Conservation (phyloP, 2,113 vertebrate species). For the Centrocercus urophasianus region DNA sequence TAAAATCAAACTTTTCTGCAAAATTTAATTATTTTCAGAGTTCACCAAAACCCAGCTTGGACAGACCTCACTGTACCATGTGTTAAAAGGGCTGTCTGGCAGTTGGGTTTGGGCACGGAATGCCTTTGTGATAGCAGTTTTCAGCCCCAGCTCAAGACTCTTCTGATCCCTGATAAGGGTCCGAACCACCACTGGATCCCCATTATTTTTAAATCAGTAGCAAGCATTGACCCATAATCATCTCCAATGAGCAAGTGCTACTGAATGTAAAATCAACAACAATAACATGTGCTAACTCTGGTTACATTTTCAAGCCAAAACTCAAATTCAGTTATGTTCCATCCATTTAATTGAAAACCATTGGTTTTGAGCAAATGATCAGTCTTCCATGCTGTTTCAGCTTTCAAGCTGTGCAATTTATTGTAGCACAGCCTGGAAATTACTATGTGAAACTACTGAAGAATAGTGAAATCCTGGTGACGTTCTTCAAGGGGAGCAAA, state of each 20-base stretch:
- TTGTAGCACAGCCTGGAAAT: constrained; percentile 37
- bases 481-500: not conserved
- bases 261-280: not conserved
- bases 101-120: not conserved
- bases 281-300: not conserved
- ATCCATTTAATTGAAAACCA: constrained; percentile 36
- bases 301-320: constrained; percentile 8
- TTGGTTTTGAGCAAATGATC: constrained; percentile 46
- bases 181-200: not conserved
- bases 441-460: constrained; percentile 1
- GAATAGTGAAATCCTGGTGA: not conserved
- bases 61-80: not conserved
- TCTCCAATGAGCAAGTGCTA: not conserved
- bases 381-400: not conserved
- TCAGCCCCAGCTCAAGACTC: not conserved
- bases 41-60: not conserved
- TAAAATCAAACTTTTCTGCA: not conserved
- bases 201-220: not conserved
- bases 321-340: not conserved
- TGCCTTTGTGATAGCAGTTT: not conserved
- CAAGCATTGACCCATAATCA: not conserved
- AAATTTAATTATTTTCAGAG: not conserved
- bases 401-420: not conserved
- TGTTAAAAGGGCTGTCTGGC: too few relatives aligned
- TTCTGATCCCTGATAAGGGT: not conserved